Evolutionary conservation across 2,797 vertebrate genomes (phyloP).

Genomic region (Geotria australis): DNA sequence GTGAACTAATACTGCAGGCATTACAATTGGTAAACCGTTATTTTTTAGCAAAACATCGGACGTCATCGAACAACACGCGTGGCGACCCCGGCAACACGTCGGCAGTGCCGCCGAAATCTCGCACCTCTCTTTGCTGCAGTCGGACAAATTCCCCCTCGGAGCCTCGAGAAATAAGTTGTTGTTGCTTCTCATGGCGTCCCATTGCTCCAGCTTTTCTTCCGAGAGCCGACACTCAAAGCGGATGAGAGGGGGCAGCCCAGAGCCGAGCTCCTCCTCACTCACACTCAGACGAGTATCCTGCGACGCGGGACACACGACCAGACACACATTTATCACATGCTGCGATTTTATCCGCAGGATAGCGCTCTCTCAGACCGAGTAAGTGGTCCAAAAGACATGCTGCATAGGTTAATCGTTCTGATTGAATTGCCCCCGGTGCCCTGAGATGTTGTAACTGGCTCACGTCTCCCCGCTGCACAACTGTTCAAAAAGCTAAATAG

Average conservation of each 20-base stretch:
- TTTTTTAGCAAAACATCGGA: too few species aligned
- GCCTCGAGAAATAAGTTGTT: conserved; percentile 64
- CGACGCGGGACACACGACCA: rapidly evolving
- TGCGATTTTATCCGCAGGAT: too few species aligned
- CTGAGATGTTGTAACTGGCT: background rate
- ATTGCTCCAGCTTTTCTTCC: conserved; percentile 40
- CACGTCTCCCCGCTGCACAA: background rate
- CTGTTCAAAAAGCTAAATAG: too few species aligned
- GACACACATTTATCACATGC: background rate
- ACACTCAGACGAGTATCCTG: conserved; percentile 87
- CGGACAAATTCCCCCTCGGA: conserved; percentile 51
- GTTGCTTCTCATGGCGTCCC: conserved; percentile 56
- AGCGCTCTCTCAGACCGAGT: too few species aligned
- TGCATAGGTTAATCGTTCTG: too few species aligned
- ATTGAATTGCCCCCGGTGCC: too few species aligned
- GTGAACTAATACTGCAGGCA: too few species aligned
- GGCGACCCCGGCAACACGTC: too few species aligned
- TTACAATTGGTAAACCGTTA: too few species aligned
- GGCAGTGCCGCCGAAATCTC: background rate
- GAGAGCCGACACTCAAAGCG: conserved; percentile 49
- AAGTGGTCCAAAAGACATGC: too few species aligned
- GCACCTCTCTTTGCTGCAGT: conserved; percentile 88
- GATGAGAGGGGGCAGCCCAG: conserved; percentile 49
- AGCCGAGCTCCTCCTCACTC: conserved; percentile 45
- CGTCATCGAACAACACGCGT: too few species aligned